Conservation (phyloP, 2,797 vertebrate genomes). For the Sebastes iracundus region DNA sequence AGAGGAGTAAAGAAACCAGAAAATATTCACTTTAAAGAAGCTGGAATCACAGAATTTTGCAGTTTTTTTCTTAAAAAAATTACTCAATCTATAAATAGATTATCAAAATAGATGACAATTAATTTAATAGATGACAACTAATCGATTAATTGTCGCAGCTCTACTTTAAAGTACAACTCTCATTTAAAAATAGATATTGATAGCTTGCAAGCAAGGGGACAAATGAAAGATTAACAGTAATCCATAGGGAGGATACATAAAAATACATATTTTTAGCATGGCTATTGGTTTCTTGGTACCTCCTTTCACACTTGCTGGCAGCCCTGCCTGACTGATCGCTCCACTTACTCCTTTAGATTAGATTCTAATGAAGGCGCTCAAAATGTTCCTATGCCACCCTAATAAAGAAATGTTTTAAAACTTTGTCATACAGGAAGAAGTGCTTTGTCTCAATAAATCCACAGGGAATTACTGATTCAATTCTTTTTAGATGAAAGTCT, state of each 20-base stretch:
- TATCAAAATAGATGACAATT: accelerated
- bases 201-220: background rate
- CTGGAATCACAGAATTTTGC: too few relatives aligned
- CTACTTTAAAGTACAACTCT: too few relatives aligned
- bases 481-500: background rate
- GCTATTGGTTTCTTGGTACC: background rate
- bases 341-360: background rate
- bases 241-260: background rate
- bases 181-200: background rate
- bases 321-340: background rate
- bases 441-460: background rate
- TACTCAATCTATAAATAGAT: too few relatives aligned
- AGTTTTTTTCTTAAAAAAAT: too few relatives aligned
- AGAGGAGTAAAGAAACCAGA: too few relatives aligned
- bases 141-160: accelerated
- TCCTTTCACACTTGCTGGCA: background rate
- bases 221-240: background rate
- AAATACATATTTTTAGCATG: background rate
- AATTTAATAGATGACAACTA: too few relatives aligned
- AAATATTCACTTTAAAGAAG: too few relatives aligned
- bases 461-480: background rate
- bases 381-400: background rate
- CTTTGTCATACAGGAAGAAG: background rate
- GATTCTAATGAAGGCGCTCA: background rate
- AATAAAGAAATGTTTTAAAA: background rate